A percentile compares a stretch with the other conserved stretches of the same genome.
Conservation (phyloP, 2,797 vertebrate genomes). For the Macroramphosus scolopax region DNA sequence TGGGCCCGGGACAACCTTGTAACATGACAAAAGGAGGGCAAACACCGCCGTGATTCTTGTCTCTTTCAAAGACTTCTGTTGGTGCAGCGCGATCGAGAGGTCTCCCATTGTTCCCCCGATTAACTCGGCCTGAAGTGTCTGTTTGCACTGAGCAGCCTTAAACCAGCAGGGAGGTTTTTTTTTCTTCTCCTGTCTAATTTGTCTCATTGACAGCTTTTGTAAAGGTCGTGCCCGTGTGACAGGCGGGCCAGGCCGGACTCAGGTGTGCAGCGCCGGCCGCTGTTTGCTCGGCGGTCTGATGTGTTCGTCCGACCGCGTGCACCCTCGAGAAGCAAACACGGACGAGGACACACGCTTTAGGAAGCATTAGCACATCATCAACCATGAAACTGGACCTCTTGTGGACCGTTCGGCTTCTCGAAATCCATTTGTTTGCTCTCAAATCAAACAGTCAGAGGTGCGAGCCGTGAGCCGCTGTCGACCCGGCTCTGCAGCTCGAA, state of each 20-base stretch:
- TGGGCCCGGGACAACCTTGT: constrained; percentile 29
- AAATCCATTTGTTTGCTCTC: constrained; percentile 21
- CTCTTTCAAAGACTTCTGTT: constrained; percentile 44
- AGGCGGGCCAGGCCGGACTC: constrained; percentile 16
- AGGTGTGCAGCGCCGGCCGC: constrained; percentile 36
- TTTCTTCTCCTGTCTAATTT: constrained; percentile 36
- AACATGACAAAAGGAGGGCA: constrained; percentile 51
- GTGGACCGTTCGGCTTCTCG: constrained; percentile 19
- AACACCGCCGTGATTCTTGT: constrained; percentile 47
- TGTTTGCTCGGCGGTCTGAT: constrained; percentile 47
- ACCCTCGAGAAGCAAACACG: constrained; percentile 34
- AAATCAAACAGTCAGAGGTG: constrained; percentile 40
- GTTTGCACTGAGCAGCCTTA: constrained; percentile 47
- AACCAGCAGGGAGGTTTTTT: constrained; percentile 29
- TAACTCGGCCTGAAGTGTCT: constrained; percentile 46
- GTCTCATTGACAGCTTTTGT: constrained; percentile 40
- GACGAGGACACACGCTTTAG: constrained; percentile 10
- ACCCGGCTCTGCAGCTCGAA: constrained; percentile 19
- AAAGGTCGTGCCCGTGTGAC: constrained; percentile 22
- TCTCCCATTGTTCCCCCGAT: constrained; percentile 49
- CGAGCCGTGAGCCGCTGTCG: constrained; percentile 43
- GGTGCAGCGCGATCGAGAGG: constrained; percentile 33
- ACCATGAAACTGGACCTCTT: too few relatives aligned
- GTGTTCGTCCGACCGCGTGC: constrained; percentile 22
- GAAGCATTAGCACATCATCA: too few relatives aligned